A percentile compares a stretch with the other conserved stretches of the same genome.
phyloP scores from a whole-genome alignment of 2,888 invertebrate genomes.

The Thymelicus acteon region DNA sequence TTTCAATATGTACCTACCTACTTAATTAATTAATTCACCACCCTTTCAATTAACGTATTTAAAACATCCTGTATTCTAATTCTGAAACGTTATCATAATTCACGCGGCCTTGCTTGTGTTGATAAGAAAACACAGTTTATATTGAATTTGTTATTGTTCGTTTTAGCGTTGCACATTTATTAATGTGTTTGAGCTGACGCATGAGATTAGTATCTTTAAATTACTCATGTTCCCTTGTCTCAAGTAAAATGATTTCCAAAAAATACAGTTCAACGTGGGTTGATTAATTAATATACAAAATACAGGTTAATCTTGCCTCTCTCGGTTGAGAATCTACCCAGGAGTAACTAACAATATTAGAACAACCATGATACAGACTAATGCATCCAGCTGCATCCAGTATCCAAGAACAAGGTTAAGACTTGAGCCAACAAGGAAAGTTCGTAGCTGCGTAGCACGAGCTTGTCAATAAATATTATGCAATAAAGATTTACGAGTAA shows the following conservation, averaged over 20 bases:
- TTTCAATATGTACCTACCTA: neutral
- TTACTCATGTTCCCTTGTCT: too few species aligned
- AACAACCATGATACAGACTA: too few species aligned
- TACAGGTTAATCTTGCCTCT: neutral
- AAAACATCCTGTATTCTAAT: slow-evolving; percentile 72
- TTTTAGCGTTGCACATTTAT: slow-evolving; percentile 56
- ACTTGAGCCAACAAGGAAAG: too few species aligned
- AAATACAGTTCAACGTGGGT: neutral
- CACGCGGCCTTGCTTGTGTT: slow-evolving; percentile 70
- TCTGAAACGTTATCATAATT: slow-evolving; percentile 69
- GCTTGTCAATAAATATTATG: too few species aligned
- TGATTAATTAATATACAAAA: neutral
- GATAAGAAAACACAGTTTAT: slow-evolving; percentile 62
- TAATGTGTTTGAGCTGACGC: slow-evolving; percentile 6
- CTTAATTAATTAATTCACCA: neutral
- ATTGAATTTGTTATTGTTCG: slow-evolving; percentile 59
- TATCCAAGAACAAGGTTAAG: too few species aligned
- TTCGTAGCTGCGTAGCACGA: too few species aligned
- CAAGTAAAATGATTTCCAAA: neutral
- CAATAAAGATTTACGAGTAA: too few species aligned
- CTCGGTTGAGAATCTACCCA: too few species aligned
- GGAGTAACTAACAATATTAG: too few species aligned
- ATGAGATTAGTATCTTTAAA: neutral
- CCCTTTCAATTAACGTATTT: slow-evolving; percentile 14
- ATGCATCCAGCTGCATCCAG: too few species aligned